phyloP scores from a whole-genome alignment of 2,797 vertebrate genomes.

The Falco novaeseelandiae region DNA sequence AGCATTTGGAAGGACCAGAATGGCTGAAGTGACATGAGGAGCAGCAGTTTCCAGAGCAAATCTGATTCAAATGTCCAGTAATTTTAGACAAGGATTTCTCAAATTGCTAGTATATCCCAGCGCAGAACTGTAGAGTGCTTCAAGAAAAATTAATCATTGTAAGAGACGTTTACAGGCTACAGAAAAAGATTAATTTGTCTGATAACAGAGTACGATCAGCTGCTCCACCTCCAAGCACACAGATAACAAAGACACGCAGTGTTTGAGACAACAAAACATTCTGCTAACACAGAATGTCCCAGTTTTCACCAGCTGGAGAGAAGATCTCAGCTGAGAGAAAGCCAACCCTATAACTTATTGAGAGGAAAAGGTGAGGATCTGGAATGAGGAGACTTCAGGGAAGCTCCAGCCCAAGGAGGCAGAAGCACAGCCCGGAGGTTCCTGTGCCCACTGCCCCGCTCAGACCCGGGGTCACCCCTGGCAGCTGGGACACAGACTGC shows the following conservation, averaged over 20 bases:
- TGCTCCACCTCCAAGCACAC: background rate
- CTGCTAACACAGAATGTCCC: background rate
- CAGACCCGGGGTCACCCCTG: no score
- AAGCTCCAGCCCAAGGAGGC: background rate
- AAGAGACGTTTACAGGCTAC: background rate
- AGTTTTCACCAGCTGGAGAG: background rate
- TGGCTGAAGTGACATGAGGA: background rate
- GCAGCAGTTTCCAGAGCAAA: background rate
- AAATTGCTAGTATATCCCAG: background rate
- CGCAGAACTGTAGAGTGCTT: background rate
- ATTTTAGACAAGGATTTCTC: background rate
- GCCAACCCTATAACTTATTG: background rate
- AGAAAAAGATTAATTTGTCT: background rate
- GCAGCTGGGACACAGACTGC: background rate
- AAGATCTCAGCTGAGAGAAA: background rate
- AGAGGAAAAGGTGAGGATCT: background rate
- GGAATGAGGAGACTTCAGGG: background rate
- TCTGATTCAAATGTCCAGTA: background rate
- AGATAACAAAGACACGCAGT: background rate
- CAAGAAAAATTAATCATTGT: background rate
- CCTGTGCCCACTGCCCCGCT: accelerated
- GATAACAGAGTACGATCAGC: background rate
- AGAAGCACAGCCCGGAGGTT: background rate
- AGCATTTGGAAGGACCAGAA: background rate
- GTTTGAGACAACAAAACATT: background rate